Evolutionary conservation across 2,888 invertebrate genomes (phyloP), one percentile per base, ranked within the genome.

Genomic region (Amblyjoppa proteus): DNA sequence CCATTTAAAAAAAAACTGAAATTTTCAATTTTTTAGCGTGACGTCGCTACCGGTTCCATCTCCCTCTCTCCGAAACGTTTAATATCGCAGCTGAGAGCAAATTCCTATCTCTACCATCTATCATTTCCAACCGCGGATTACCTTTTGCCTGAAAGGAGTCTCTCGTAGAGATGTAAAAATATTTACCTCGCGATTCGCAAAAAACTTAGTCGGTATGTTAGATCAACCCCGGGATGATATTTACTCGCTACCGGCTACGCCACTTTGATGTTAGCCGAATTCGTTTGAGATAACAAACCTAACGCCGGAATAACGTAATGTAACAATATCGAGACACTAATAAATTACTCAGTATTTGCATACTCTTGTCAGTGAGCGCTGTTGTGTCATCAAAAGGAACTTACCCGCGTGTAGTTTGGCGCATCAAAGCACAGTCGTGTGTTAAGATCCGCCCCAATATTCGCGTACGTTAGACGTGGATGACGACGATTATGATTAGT

Each of bases 401-500:
- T 58, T 28, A 13, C 58, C 25, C 11, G 25, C 9, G 5, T 25
- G 11, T 58, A 28, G 58, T 4, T 13, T 28, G 28, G 58, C 28
- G 9, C 4, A 58, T 28, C 2, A 58, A 58, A 28, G 25, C 28
- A 25, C 9, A 58, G 16, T 34, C 64, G 34, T n/a, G 31, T 3
- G 16, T 64, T 7, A 64, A 28, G 31, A 16, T 64, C 31, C 13
- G 16, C 34, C 31, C n/a, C n/a, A 31, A 16, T 6, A 64, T 34
- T 64, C 13, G 13, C 3, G 6, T 4, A 31, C 6, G 28, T 7
- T 34, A 31, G 31, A 31, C 61, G 34, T 34, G n/a, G n/a, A 31
- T 9, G 64, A 34, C 58, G 58, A 58, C 28, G 28, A 25, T 49
- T 56, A 56, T 56, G 64, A 64, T 16, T 28, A 34, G 64, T n/a